Evolutionary conservation across 2,888 invertebrate genomes (phyloP), one percentile per base, ranked within the genome.

Genomic region (Dexiosoma caninum): DNA sequence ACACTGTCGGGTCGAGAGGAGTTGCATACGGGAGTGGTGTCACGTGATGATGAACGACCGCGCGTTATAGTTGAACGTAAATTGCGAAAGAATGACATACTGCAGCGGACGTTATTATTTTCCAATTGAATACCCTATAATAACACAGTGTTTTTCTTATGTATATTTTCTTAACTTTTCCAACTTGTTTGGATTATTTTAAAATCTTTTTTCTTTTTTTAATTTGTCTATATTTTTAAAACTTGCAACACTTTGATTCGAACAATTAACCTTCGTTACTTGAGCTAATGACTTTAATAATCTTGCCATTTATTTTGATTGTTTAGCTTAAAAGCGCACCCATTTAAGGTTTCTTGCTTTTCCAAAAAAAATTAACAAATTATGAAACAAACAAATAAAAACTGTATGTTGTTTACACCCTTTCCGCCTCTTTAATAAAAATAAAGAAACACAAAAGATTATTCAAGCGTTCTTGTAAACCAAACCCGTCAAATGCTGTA

Each of bases 51-150:
- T 83, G 86, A 89, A 83, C 86, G 88, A 80, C 86, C 86, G 74
- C 87, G 86, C 64, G 85, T 82, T 64, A 89, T 84, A 51, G 89
- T 86, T 57, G 87, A 86, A 77, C 89, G 90, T 67, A 90, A 86
- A 78, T 87, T 89, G 82, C 89, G 89, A 84, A 90, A 87, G 84
- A 90, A 90, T 78, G 89, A 88, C 89, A 90, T 90, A 14, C 0
- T 51, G 19, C 4, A 14, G 57, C 21, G 30, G 57, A 30, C 23
- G 44, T 49, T 75, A 30, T 12, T 14, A 14, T 32, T 66, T 60
- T 67, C 40, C 67, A 62, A 46, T 42, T 67, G 60, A 62, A 12
- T 49, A 32, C 35, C 42, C 32, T 51, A 49, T 14, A 7, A 53
- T 53, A 35, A 21, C 19, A 32, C 21, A 21, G n/a, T 21, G 6